These are phyloP conservation scores for Vicugna pacos DNA, from an alignment of 2,113 vertebrate species.

Conservation along the genomic window DNA sequence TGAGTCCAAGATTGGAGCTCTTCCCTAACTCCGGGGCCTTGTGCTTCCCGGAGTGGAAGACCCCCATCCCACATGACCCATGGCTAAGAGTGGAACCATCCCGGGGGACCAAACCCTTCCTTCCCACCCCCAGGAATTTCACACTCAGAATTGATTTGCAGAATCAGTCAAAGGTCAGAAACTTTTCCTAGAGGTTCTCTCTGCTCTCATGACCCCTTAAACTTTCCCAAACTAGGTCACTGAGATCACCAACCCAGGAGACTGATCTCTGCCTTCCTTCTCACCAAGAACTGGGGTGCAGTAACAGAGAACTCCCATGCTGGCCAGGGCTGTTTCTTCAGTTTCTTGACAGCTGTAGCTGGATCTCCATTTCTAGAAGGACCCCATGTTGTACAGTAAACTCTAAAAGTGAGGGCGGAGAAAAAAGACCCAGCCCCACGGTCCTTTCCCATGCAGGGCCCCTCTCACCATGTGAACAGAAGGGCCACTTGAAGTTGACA, in stretches of 20 bases:
- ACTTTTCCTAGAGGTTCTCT: background rate
- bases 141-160: background rate
- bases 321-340: background rate
- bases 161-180: background rate
- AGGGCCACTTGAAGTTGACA: background rate
- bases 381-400: background rate
- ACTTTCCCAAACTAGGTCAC: background rate
- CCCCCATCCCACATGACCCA: background rate
- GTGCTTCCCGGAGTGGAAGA: background rate
- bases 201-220: background rate
- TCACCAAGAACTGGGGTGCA: background rate
- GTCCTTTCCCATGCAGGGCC: background rate
- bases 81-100: background rate
- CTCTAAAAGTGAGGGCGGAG: background rate
- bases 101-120: background rate
- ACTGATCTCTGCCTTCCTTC: background rate
- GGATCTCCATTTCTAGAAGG: background rate
- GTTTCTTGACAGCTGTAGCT: background rate
- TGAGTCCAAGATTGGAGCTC: background rate
- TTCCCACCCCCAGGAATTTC: background rate
- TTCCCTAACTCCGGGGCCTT: background rate
- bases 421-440: background rate
- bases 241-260: background rate
- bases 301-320: background rate
- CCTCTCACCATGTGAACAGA: background rate